These are phyloP conservation scores for Chrysolina oricalcia DNA, from an alignment of 2,888 invertebrate species.

Conservation along the genomic window DNA sequence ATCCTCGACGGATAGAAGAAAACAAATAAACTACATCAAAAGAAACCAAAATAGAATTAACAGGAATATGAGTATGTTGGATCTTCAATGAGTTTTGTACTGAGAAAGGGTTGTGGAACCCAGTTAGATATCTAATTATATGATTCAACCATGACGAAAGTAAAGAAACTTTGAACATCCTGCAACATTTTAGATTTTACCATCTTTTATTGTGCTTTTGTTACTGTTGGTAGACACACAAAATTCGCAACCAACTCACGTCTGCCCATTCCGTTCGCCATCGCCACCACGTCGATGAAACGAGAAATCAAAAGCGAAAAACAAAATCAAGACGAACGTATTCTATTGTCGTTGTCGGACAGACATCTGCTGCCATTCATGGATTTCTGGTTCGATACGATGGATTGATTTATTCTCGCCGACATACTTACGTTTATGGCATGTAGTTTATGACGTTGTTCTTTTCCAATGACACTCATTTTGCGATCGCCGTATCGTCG, in stretches of 20 bases:
- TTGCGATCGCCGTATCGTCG: slow-evolving; percentile 2
- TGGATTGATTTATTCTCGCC: slow-evolving; percentile 30
- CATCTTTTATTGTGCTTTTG: too few species aligned
- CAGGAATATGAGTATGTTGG: too few species aligned
- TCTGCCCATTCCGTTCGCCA: slow-evolving; percentile 28
- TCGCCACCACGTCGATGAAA: slow-evolving; percentile 10
- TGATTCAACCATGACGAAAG: too few species aligned
- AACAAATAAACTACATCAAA: too few species aligned
- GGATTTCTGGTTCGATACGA: slow-evolving; percentile 39
- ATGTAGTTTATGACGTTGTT: slow-evolving; percentile 31
- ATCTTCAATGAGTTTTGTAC: too few species aligned
- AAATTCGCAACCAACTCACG: slow-evolving; percentile 30
- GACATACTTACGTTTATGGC: slow-evolving; percentile 33
- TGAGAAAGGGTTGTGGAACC: too few species aligned
- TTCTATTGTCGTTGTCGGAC: slow-evolving; percentile 35
- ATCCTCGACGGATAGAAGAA: too few species aligned
- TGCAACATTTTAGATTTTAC: too few species aligned
- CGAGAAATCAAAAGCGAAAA: slow-evolving; percentile 19
- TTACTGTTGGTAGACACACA: background rate
- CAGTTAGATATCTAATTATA: too few species aligned
- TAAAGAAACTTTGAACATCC: too few species aligned
- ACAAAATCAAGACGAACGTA: slow-evolving; percentile 28
- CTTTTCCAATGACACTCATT: slow-evolving; percentile 29
- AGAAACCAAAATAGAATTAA: too few species aligned
- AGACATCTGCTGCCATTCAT: slow-evolving; percentile 40